Percentiles rank a stretch among this genome's conserved stretches.
Evolutionary conservation across 2,888 invertebrate genomes (phyloP).

Genomic region (Agrenia bidenticulata): DNA sequence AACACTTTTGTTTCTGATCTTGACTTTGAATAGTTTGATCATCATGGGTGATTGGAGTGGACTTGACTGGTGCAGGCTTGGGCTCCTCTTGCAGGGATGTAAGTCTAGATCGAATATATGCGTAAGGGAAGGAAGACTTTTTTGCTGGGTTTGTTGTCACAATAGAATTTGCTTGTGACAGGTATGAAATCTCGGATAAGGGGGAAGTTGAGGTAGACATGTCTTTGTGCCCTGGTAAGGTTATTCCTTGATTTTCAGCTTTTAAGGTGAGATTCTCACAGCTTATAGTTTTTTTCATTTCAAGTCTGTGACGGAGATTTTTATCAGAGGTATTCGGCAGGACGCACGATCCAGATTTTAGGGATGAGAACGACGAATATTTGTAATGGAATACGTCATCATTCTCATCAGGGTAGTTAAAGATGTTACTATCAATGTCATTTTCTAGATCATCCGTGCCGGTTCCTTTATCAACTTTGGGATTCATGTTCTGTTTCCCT

Average conservation of each 20-base stretch:
- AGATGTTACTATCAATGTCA: background rate
- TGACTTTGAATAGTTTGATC: background rate
- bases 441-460: conserved; percentile 43
- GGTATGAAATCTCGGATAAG: background rate
- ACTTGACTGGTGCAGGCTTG: conserved; percentile 6
- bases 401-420: background rate
- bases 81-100: conserved; percentile 53
- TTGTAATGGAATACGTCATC: conserved; percentile 17
- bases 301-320: background rate
- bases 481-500: background rate
- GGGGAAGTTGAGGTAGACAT: conserved; percentile 19
- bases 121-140: conserved; percentile 52
- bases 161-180: background rate
- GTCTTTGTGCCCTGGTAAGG: conserved; percentile 12
- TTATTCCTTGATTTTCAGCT: conserved; percentile 15
- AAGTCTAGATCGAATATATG: conserved; percentile 53
- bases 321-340: background rate
- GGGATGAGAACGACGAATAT: conserved; percentile 13
- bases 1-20: background rate
- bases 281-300: conserved; percentile 40
- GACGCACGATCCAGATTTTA: conserved; percentile 12
- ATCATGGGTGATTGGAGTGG: background rate
- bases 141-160: conserved; percentile 23
- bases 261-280: conserved; percentile 45
- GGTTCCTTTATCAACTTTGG: conserved; percentile 44